Conservation (phyloP, 2,113 vertebrate genomes). For the Macaca mulatta region DNA sequence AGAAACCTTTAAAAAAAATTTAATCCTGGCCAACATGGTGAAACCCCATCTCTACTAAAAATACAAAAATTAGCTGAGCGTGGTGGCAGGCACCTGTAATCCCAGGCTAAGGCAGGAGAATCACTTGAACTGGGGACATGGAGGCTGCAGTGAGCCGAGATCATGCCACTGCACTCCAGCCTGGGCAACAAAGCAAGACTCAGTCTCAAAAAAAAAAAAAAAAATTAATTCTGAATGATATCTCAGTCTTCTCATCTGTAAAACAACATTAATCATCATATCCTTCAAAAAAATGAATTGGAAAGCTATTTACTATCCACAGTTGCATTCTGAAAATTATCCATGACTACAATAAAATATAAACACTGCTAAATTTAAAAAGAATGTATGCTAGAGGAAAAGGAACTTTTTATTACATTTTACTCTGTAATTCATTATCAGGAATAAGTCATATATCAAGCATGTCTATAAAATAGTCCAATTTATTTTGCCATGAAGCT, state of each 20-base stretch:
- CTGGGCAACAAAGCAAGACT: too few relatives aligned
- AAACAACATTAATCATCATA: not conserved
- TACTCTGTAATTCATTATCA: constrained; percentile 26
- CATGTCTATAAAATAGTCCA: constrained; percentile 45
- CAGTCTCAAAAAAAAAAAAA: too few relatives aligned
- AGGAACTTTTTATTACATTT: constrained; percentile 38
- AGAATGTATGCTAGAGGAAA: constrained; percentile 36
- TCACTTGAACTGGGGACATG: too few relatives aligned
- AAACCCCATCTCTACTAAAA: too few relatives aligned
- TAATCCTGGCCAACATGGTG: not conserved
- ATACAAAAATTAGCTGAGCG: too few relatives aligned
- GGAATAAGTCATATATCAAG: constrained; percentile 1
- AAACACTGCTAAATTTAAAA: constrained; percentile 45
- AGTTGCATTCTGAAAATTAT: constrained; percentile 45
- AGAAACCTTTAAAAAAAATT: not conserved
- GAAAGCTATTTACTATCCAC: constrained; percentile 24
- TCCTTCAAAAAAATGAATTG: constrained; percentile 18
- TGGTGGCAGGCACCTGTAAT: too few relatives aligned
- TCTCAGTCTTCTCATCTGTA: not conserved
- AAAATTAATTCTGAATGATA: not conserved
- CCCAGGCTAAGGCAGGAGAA: too few relatives aligned
- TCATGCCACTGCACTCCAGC: too few relatives aligned
- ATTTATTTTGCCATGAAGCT: constrained; percentile 41
- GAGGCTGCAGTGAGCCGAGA: too few relatives aligned
- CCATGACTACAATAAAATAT: constrained; percentile 23